phyloP scores from a whole-genome alignment of 2,888 invertebrate genomes.

The Microctonus hyperodae region DNA sequence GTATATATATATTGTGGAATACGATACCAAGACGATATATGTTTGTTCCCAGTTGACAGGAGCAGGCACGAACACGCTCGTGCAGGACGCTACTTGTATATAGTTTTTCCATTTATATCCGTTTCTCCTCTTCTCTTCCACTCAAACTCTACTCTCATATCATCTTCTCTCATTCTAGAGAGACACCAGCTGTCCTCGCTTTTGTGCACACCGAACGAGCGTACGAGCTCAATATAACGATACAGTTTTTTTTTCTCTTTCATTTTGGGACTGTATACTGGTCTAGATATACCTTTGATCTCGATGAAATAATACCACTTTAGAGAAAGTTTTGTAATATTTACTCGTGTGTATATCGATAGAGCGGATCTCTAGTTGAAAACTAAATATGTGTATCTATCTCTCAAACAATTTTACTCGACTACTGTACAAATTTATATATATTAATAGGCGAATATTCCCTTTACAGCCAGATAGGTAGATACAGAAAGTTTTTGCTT shows the following conservation, averaged over 20 bases:
- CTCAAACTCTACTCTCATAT: background rate
- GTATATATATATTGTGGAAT: conserved; percentile 20
- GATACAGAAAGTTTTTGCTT: background rate
- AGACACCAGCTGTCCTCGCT: conserved; percentile 29
- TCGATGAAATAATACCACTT: conserved; percentile 28
- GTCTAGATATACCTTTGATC: conserved; percentile 23
- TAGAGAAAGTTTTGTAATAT: conserved; percentile 30
- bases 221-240: conserved; percentile 3
- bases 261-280: background rate
- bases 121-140: conserved; percentile 15
- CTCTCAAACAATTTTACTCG: background rate
- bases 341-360: conserved; percentile 11
- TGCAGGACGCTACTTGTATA: conserved; percentile 32
- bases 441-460: background rate
- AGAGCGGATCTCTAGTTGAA: background rate
- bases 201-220: conserved; percentile 12
- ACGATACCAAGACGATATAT: conserved; percentile 38
- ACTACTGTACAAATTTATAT: background rate
- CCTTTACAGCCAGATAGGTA: background rate
- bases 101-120: conserved; percentile 29
- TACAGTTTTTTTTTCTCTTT: conserved; percentile 12
- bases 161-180: conserved; percentile 17
- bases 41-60: conserved; percentile 40
- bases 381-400: background rate
- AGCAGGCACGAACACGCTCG: conserved; percentile 37